Evolutionary conservation across 2,888 invertebrate species (phyloP).

Genomic region (Dicroscelio sp.): DNA sequence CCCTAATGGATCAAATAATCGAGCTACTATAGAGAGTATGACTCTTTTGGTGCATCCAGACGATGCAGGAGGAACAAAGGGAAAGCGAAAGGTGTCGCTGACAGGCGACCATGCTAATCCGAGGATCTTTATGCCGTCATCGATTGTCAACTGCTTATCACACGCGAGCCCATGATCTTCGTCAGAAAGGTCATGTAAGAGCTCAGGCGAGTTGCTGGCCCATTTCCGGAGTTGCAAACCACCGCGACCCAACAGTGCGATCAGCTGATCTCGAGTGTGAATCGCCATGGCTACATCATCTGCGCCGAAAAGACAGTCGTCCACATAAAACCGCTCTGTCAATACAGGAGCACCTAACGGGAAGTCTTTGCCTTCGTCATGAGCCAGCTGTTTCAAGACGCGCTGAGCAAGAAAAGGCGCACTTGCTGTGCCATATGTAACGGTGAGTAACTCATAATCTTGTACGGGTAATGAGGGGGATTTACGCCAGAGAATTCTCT

Average conservation of each 20-base stretch:
- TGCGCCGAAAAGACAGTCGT: background rate
- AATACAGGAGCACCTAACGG: background rate
- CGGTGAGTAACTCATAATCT: background rate
- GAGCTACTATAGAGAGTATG: slow-evolving; percentile 75
- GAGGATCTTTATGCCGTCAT: background rate
- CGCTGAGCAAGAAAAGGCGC: background rate
- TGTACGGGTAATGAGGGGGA: background rate
- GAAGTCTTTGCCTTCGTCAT: slow-evolving; percentile 36
- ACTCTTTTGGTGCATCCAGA: slow-evolving; percentile 76
- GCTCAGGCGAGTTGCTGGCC: background rate
- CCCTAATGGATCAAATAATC: slow-evolving; percentile 78
- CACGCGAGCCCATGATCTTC: background rate
- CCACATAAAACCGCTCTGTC: background rate
- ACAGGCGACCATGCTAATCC: background rate
- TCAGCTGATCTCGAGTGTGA: background rate
- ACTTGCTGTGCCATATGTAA: background rate
- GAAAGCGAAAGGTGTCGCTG: background rate
- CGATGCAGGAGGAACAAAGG: background rate
- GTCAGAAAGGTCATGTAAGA: background rate
- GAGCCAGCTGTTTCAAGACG: background rate
- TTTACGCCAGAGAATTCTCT: slow-evolving; percentile 62
- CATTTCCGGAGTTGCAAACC: background rate
- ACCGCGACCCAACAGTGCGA: background rate
- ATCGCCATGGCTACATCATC: background rate
- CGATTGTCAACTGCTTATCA: no score